phyloP scores from a whole-genome alignment of 2,113 vertebrate species.

The Dasyprocta punctata region DNA sequence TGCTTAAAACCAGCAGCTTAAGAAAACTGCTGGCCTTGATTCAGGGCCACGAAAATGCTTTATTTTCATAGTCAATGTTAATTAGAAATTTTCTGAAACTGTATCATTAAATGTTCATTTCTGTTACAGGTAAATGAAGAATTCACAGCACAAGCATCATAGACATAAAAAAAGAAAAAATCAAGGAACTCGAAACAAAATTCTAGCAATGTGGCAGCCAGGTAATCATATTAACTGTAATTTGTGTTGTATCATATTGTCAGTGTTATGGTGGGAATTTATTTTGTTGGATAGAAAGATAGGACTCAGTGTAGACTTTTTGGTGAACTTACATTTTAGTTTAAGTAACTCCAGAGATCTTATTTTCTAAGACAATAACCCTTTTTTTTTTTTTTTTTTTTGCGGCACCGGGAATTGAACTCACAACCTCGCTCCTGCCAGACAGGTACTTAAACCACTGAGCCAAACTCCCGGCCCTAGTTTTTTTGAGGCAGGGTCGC shows the following conservation, averaged over 20 bases:
- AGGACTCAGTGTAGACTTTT: neutral
- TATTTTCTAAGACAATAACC: slow-evolving; percentile 30
- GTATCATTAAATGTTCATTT: slow-evolving; percentile 28
- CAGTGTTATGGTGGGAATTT: neutral
- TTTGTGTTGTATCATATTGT: neutral
- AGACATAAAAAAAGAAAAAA: slow-evolving; percentile 93
- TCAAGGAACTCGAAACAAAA: slow-evolving; percentile 92
- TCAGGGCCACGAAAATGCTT: no score
- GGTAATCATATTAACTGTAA: slow-evolving; percentile 86
- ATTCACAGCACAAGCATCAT: slow-evolving; percentile 90
- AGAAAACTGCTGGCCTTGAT: no score
- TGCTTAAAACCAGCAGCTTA: no score
- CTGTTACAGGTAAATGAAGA: slow-evolving; percentile 94
- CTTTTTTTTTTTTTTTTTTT: no score
- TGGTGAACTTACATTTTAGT: neutral
- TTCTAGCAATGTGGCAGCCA: slow-evolving; percentile 88
- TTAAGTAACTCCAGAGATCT: slow-evolving; percentile 21
- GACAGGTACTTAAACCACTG: no score
- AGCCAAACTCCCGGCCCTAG: no score
- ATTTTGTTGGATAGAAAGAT: slow-evolving; percentile 72
- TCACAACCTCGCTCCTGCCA: no score
- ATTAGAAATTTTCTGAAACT: slow-evolving; percentile 67
- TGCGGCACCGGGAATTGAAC: no score
- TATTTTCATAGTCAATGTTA: slow-evolving; percentile 51
- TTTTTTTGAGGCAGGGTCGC: no score